Evolutionary conservation across 2,797 vertebrate species (phyloP), one percentile per base, ranked within the genome.

Genomic region (Phataginus tricuspis): DNA sequence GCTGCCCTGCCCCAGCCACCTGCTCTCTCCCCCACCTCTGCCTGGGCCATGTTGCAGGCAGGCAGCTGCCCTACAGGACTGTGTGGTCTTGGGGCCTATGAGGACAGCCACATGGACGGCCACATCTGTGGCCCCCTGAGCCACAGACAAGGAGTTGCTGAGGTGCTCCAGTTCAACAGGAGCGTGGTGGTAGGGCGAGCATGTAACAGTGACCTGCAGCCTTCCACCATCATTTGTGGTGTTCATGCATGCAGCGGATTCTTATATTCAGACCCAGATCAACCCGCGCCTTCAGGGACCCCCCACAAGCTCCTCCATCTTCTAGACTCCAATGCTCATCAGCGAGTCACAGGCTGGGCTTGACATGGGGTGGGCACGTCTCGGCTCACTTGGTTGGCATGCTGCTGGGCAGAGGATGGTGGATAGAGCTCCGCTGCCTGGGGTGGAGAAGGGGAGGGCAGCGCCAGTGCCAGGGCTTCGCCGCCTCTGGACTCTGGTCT

Each of bases 101-200:
- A 39, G 37, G 37, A 39, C 37, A 39, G 37, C 37, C 37, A 39
- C 37, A 39, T 39, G 63, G 5, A 84, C 11, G 0, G 98, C 99
- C 87, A 96, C 37, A 0, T 98, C 98, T 0, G 15, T 94, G 74
- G 98, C 98, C 75, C 98, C 19, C 96, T 99, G 99, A 7, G 98
- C 98, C 4, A 4, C 18, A 0, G 91, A 97, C 0, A 99, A 99
- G 98, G 99, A 99, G 98, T 99, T 99, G 99, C 99, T 99, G 98
- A 98, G 99, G 97, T 99, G 99, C 96, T 99, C n/a, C 82, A 99
- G 99, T 98, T 99, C 88, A 98, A 98, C 59, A 98, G 75, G 31
- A 98, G 98, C 0, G 98, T 99, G 19, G 37, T 39, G 37, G 37
- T 39, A 5, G 37, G 37, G 37, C 37, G 5, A 39, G 37, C 37